A percentile compares a stretch with the other conserved stretches of the same genome.
These are phyloP conservation scores for Cryptotis parvus DNA, from an alignment of 2,113 vertebrate species.

Conservation along the genomic window DNA sequence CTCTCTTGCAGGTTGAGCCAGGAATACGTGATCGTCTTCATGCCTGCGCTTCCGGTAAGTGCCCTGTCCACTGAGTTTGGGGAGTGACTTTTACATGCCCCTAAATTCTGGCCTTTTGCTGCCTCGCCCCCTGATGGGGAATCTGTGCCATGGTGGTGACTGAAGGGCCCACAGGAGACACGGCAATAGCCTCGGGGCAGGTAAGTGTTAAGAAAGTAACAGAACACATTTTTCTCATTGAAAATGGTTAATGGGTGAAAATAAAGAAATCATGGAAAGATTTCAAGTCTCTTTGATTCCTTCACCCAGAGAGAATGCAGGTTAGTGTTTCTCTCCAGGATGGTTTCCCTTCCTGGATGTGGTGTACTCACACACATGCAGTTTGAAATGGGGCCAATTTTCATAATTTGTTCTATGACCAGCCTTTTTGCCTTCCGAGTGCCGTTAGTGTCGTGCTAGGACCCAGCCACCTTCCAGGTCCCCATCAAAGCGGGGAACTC, in stretches of 20 bases:
- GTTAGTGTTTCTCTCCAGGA: not conserved
- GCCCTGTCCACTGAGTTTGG: accelerated
- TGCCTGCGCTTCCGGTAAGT: constrained; percentile 94
- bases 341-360: not conserved
- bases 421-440: not conserved
- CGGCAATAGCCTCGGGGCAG: not conserved
- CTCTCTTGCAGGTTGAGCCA: constrained; percentile 87
- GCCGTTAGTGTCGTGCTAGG: not conserved
- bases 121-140: not conserved
- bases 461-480: not conserved
- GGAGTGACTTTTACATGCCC: not conserved
- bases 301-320: not conserved
- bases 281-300: not conserved
- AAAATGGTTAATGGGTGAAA: constrained; percentile 29
- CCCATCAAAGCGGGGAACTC: too few relatives aligned
- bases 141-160: not conserved
- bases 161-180: not conserved
- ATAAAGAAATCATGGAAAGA: not conserved
- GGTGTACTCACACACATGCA: not conserved
- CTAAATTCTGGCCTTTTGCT: not conserved
- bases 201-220: not conserved
- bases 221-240: not conserved
- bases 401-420: not conserved
- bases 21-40: constrained; percentile 86
- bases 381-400: not conserved